Percentiles rank a stretch among this genome's conserved stretches.
Conservation (phyloP, 2,888 invertebrate genomes). For the Pyrocoelia pectoralis region DNA sequence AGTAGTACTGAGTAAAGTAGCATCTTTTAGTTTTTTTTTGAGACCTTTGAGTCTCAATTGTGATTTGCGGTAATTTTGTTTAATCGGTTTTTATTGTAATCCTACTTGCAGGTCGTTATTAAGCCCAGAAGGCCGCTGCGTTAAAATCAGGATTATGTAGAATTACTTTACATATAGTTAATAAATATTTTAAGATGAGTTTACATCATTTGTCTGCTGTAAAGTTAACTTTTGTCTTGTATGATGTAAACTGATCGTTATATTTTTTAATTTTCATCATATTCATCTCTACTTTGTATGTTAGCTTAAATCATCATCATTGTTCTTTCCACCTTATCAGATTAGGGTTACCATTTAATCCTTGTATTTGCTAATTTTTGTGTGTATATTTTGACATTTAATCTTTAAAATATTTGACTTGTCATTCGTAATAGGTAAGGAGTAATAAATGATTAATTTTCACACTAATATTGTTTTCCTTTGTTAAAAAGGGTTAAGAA, state of each 20-base stretch:
- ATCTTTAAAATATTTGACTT: conserved; percentile 26
- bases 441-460: conserved; percentile 46
- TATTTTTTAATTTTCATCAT: conserved; percentile 30
- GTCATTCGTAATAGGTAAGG: conserved; percentile 45
- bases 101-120: conserved; percentile 59
- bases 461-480: conserved; percentile 76
- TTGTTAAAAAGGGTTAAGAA: conserved; percentile 84
- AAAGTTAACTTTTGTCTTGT: conserved; percentile 21
- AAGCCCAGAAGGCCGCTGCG: conserved; percentile 42
- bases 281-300: conserved; percentile 31
- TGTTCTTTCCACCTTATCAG: not conserved
- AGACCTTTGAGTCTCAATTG: conserved; percentile 1
- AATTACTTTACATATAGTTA: conserved; percentile 31
- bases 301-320: conserved; percentile 16
- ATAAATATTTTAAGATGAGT: conserved; percentile 33
- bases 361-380: conserved; percentile 17
- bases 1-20: conserved; percentile 18
- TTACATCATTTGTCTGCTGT: conserved; percentile 29
- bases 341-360: conserved; percentile 16
- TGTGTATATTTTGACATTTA: conserved; percentile 30
- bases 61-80: conserved; percentile 34
- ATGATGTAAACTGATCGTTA: conserved; percentile 34
- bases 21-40: conserved; percentile 7
- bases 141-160: conserved; percentile 38
- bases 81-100: conserved; percentile 50